phyloP scores from a whole-genome alignment of 53 echinoderm and acorn worm genomes.

The Holothuria scabra region DNA sequence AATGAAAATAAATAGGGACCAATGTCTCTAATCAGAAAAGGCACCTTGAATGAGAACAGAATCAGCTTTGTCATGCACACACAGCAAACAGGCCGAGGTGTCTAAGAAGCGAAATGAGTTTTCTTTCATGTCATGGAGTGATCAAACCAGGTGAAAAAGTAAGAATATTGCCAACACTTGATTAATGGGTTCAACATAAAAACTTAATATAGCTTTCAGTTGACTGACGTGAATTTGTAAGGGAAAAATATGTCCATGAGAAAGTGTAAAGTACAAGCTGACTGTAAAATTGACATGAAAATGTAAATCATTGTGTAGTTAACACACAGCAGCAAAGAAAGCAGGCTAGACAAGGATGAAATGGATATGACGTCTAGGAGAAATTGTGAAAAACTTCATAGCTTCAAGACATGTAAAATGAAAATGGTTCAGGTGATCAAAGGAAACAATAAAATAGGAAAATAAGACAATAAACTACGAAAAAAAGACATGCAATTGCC shows the following conservation, averaged over 20 bases:
- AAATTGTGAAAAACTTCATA: no score
- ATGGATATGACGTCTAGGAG: no score
- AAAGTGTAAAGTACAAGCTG: constrained; percentile 39
- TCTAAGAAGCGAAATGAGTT: constrained; percentile 28
- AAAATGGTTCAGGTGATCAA: no score
- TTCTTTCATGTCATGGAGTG: constrained; percentile 41
- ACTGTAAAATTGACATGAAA: constrained; percentile 27
- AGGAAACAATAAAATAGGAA: no score
- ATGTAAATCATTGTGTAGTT: constrained; percentile 33
- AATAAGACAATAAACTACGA: no score
- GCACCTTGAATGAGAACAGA: constrained; percentile 39
- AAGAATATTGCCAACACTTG: constrained; percentile 42
- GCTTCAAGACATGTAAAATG: no score
- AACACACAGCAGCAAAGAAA: constrained; percentile 3
- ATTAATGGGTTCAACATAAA: constrained; percentile 41
- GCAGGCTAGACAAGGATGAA: neutral
- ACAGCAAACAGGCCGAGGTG: constrained; percentile 36
- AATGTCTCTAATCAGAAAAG: constrained; percentile 39
- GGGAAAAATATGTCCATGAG: constrained; percentile 15
- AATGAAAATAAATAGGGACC: constrained; percentile 46
- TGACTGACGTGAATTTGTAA: constrained; percentile 32
- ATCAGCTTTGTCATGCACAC: constrained; percentile 42
- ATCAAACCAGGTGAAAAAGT: constrained; percentile 9
- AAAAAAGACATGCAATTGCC: no score
- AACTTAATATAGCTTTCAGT: constrained; percentile 35